Percentiles rank a stretch among this genome's conserved stretches.
phyloP scores from a whole-genome alignment of 1,140 invertebrate genomes.

The Drosophila insularis region DNA sequence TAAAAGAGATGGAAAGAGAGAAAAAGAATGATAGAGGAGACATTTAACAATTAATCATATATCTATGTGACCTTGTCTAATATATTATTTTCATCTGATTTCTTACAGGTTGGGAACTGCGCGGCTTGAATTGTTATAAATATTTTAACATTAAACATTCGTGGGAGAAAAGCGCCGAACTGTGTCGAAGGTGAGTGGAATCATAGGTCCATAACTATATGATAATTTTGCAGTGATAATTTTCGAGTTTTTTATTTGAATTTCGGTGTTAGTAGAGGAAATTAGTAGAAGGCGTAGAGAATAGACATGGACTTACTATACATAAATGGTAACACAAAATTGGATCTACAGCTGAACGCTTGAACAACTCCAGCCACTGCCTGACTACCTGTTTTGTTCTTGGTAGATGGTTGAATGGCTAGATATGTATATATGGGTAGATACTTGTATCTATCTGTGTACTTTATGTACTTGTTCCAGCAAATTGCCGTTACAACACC shows the following conservation, averaged over 20 bases:
- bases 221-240: constrained; percentile 54
- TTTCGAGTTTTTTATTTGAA: constrained; percentile 10
- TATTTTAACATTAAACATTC: constrained; percentile 98
- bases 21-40: neutral
- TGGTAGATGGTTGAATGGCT: constrained; percentile 29
- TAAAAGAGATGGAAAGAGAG: neutral
- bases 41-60: constrained; percentile 2
- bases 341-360: constrained; percentile 44
- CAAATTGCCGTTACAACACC: constrained; percentile 71
- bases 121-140: constrained; percentile 96
- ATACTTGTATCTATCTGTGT: constrained; percentile 4
- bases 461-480: constrained; percentile 38
- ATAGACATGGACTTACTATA: neutral
- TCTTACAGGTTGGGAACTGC: constrained; percentile 93
- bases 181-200: constrained; percentile 93
- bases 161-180: constrained; percentile 96
- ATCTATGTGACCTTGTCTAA: constrained; percentile 51
- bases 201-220: constrained; percentile 65
- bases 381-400: constrained; percentile 67
- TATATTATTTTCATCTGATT: constrained; percentile 26
- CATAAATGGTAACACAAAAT: constrained; percentile 23
- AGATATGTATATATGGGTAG: constrained; percentile 12
- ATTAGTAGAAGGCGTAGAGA: constrained; percentile 3
- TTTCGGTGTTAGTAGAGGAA: constrained; percentile 8
- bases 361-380: constrained; percentile 49